Conservation (phyloP, 2,113 vertebrate genomes). For the pig (Sus scrofa) region T2T-Sscrofa CM000827.6:78379001-78379500, state of each 20-base stretch:
- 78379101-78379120: neutral
- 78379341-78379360: neutral
- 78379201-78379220: neutral
- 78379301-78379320: rapidly evolving
- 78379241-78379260: neutral
- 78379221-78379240: neutral
- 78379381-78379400: neutral
- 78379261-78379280: neutral
- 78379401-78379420: neutral
- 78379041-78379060: neutral
- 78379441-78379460: neutral
- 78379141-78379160: neutral
- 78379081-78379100: neutral
- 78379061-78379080: neutral
- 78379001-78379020: neutral
- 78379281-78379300: neutral
- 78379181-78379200: neutral
- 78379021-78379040: neutral
- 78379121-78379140: neutral
- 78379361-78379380: no score
- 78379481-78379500: neutral
- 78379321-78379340: neutral
- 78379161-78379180: neutral
- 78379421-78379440: neutral
- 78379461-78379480: neutral